Percentiles rank a stretch among this genome's conserved stretches.
Conservation (phyloP, 2,888 invertebrate genomes). For the Plebejus melissa region DNA sequence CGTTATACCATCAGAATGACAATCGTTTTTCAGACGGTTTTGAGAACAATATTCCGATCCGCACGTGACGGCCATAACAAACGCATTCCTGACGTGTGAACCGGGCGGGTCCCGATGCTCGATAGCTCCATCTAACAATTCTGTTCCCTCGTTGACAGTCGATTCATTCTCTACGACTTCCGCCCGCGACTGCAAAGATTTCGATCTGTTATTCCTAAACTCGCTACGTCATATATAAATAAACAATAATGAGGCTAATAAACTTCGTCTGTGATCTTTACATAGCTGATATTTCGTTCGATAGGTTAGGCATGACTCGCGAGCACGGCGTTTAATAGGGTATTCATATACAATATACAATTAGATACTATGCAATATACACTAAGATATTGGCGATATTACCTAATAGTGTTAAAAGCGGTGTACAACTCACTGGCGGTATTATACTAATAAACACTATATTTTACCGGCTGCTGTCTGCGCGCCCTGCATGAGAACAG, state of each 20-base stretch:
- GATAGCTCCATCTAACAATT: background rate
- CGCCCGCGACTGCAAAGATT: background rate
- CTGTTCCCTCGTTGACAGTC: background rate
- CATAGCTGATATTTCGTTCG: background rate
- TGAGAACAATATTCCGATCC: slow-evolving; percentile 71
- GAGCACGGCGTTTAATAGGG: background rate
- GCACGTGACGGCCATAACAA: slow-evolving; percentile 61
- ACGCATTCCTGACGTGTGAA: slow-evolving; percentile 66
- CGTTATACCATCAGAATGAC: slow-evolving; percentile 49
- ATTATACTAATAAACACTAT: background rate
- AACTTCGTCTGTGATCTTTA: background rate
- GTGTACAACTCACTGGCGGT: too few species aligned
- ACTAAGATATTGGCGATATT: too few species aligned
- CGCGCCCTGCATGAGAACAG: slow-evolving; percentile 35
- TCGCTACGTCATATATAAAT: background rate
- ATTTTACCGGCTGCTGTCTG: background rate
- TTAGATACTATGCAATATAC: background rate
- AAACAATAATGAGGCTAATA: background rate
- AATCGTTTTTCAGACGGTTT: slow-evolving; percentile 73
- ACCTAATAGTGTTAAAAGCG: too few species aligned
- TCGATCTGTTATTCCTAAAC: background rate
- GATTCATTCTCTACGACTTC: slow-evolving; percentile 2
- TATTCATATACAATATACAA: background rate
- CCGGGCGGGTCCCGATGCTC: slow-evolving; percentile 29
- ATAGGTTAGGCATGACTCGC: background rate